Conservation (phyloP, 2,797 vertebrate species). For the Liasis olivaceus region DNA sequence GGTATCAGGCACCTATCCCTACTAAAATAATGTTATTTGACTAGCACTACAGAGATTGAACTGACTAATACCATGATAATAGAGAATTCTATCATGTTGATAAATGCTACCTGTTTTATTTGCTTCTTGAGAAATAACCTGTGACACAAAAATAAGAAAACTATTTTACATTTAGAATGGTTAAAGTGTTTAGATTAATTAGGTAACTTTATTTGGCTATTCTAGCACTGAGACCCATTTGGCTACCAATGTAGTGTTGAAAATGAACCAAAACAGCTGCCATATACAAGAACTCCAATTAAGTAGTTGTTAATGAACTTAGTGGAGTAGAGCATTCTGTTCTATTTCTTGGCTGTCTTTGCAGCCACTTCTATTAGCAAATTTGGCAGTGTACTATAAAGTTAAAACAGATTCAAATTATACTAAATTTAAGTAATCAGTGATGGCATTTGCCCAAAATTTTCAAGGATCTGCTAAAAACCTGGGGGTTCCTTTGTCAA, state of each 20-base stretch:
- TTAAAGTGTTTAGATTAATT: background rate
- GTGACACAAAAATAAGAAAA: background rate
- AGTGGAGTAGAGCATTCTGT: background rate
- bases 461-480: background rate
- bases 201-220: background rate
- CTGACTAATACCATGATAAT: background rate
- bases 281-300: background rate
- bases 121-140: background rate
- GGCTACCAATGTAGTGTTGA: background rate
- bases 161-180: background rate
- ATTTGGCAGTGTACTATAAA: background rate
- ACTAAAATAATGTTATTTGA: background rate
- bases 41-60: background rate
- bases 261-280: background rate
- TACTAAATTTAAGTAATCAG: background rate
- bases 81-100: background rate
- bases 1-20: background rate
- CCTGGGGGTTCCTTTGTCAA: background rate
- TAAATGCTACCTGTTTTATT: background rate
- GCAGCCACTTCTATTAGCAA: background rate
- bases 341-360: background rate
- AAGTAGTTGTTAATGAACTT: background rate
- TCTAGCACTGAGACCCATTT: background rate
- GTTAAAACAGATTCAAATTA: background rate
- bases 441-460: background rate